Percentiles rank a stretch among this genome's conserved stretches.
These are phyloP conservation scores for Zaprionus obscuricornis DNA, from an alignment of 2,888 invertebrate species.

Conservation along the genomic window DNA sequence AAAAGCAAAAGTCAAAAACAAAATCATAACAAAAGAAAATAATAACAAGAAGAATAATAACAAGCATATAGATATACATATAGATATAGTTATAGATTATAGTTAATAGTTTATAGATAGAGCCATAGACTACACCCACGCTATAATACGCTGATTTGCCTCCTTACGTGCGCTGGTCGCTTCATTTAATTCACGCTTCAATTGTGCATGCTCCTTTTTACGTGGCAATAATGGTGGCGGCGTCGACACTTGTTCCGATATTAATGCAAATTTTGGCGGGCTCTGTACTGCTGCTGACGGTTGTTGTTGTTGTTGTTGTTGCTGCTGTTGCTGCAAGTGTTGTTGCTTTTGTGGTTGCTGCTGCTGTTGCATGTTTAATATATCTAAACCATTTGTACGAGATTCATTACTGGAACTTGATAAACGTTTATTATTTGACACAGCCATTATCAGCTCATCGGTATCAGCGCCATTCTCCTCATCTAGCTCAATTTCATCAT, in stretches of 20 bases:
- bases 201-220: conserved; percentile 72
- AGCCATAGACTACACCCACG: conserved; percentile 83
- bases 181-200: conserved; percentile 81
- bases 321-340: conserved; percentile 4
- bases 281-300: conserved; percentile 34
- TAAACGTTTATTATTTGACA: conserved; percentile 39
- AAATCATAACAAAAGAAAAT: conserved; percentile 5
- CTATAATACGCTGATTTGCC: conserved; percentile 83
- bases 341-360: not conserved
- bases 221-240: conserved; percentile 58
- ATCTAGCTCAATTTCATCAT: conserved; percentile 56
- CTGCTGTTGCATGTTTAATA: conserved; percentile 15
- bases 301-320: conserved; percentile 13
- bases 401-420: conserved; percentile 63
- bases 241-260: conserved; percentile 40
- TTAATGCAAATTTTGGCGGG: conserved; percentile 72
- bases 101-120: no score
- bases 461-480: conserved; percentile 27
- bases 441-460: conserved; percentile 23
- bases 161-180: conserved; percentile 82
- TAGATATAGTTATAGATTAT: no score
- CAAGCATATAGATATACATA: conserved; percentile 58
- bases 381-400: conserved; percentile 48
- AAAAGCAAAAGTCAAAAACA: not conserved
- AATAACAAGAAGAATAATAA: conserved; percentile 11